phyloP scores from a whole-genome alignment of 2,888 invertebrate species.

The Blastobasis adustella region DNA sequence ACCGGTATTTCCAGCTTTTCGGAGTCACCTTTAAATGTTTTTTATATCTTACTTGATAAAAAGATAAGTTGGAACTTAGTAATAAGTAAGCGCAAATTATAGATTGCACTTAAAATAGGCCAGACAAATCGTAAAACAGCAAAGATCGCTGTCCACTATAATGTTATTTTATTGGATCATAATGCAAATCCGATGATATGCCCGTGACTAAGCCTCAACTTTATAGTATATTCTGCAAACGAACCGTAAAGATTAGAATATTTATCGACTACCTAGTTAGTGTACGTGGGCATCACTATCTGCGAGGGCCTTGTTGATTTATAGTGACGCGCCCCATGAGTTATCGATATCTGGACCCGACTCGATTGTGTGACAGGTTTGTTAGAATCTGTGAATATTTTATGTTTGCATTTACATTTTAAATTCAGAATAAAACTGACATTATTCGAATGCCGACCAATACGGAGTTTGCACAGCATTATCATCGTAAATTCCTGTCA shows the following conservation, averaged over 20 bases:
- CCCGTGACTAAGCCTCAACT: conserved; percentile 7
- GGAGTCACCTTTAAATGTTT: no score
- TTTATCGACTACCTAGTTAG: conserved; percentile 58
- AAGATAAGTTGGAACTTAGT: no score
- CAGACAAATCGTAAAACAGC: no score
- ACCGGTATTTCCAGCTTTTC: no score
- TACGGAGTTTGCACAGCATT: conserved; percentile 1
- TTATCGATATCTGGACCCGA: conserved; percentile 56
- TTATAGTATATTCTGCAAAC: conserved; percentile 30
- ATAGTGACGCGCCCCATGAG: conserved; percentile 62
- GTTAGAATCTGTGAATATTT: conserved; percentile 29
- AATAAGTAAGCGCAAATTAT: no score
- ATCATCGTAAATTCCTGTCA: conserved; percentile 1
- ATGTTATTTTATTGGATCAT: not conserved
- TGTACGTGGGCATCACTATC: conserved; percentile 69
- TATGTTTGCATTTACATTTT: conserved; percentile 26
- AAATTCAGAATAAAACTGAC: conserved; percentile 12
- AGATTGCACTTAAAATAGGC: no score
- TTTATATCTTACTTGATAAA: no score
- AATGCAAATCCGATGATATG: not conserved
- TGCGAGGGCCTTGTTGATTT: conserved; percentile 58
- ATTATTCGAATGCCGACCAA: conserved; percentile 8
- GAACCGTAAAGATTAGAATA: conserved; percentile 40
- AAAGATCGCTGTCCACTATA: not conserved
- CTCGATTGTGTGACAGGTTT: conserved; percentile 33